Base-by-base conservation (phyloP, 2,113 vertebrate species). In the Colinus virginianus region DNA sequence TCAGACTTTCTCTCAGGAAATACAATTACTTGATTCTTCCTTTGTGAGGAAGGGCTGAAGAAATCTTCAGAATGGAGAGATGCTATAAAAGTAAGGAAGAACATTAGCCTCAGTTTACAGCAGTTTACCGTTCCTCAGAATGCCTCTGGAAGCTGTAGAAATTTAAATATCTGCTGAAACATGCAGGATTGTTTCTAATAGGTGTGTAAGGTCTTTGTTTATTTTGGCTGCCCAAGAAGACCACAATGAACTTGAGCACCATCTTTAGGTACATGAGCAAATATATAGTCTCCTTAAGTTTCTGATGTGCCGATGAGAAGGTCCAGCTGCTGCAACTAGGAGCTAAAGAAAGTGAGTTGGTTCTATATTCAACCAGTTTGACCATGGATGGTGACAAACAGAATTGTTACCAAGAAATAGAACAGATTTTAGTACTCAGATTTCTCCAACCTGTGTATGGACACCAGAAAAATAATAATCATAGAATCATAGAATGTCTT, bases 161-260 rank as follows among this genome's bases (percentile, higher is more conserved):
- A 46, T 46, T 66, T 84, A 30, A 61, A 80, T 74, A 66, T n/a
- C 40, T 2, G 6, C 11, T 79, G 22, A 46, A 72, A 72, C 8
- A 13, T 17, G 2, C 8, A 15, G 16, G 5, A 66, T 15, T 14
- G 25, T 17, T 76, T 80, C 34, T 43, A 22, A 22, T 5, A 40
- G 5, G 3, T 43, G 3, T 0, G 0, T n/a, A 77, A 69, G 22
- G 13, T 42, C 12, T 18, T 68, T 20, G 23, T 13, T 40, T 85
- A 22, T 32, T 80, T 66, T 36, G 61, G 22, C 9, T 58, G 19
- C 3, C 19, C 11, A 53, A 66, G 21, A 55, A 7, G 15, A 84
- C 13, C 10, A 13, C 23, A 25, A 63, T 59, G 72, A 94, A 53
- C 9, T 43, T 72, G 12, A 66, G 11, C 30, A 34, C 6, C 13